phyloP scores from a whole-genome alignment of 2,113 vertebrate species.

The Prolemur simus region DNA sequence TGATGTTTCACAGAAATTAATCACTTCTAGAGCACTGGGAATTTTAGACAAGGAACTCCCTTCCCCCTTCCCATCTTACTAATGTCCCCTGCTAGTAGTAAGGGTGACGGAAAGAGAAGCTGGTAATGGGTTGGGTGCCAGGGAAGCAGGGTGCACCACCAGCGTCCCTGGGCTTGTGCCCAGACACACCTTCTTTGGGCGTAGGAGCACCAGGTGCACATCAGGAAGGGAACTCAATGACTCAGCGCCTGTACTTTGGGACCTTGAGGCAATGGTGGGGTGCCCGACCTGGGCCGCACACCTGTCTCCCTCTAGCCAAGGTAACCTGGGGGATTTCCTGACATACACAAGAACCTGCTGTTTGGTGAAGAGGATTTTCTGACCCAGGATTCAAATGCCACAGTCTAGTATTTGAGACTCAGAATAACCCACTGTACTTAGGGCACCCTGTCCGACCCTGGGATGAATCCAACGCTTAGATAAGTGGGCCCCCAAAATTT shows the following conservation, averaged over 20 bases:
- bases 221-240: fast-evolving
- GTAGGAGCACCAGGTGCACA: not conserved
- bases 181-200: not conserved
- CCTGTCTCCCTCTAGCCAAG: not conserved
- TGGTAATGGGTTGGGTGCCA: too few relatives aligned
- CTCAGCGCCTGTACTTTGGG: not conserved
- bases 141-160: not conserved
- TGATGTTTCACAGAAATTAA: not conserved
- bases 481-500: not conserved
- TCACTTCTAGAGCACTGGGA: too few relatives aligned
- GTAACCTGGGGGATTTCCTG: constrained; percentile 53
- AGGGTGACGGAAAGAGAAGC: not conserved
- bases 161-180: not conserved
- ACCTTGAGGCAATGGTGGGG: not conserved
- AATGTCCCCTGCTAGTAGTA: not conserved
- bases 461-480: not conserved
- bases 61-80: not conserved
- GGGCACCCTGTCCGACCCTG: not conserved
- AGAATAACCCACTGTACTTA: not conserved
- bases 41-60: not conserved
- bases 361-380: not conserved
- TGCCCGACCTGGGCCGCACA: not conserved
- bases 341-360: not conserved
- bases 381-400: not conserved
- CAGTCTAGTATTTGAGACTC: not conserved